Evolutionary conservation across 2,113 vertebrate species (phyloP).

Genomic region (Myodes glareolus): DNA sequence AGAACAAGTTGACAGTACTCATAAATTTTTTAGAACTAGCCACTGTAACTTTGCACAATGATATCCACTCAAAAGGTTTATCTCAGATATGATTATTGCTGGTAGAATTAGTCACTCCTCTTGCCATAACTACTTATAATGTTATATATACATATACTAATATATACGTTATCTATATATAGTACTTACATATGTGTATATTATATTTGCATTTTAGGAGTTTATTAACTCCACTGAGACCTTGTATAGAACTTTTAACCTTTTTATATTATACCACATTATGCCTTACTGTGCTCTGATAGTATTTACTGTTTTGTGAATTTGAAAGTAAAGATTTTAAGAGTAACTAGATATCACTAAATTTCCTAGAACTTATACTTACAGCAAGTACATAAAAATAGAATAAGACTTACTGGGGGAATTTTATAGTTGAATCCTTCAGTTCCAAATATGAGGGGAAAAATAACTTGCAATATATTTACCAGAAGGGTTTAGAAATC

Average conservation of each 20-base stretch:
- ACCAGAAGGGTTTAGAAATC: background rate
- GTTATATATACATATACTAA: too few species aligned
- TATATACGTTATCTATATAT: background rate
- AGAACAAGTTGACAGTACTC: slow-evolving; percentile 18
- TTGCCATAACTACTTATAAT: background rate
- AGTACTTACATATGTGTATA: background rate
- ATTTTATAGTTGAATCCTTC: background rate
- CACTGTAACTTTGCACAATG: background rate
- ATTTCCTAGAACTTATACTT: slow-evolving; percentile 43
- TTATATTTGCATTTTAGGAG: background rate
- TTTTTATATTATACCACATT: background rate
- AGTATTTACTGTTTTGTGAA: background rate
- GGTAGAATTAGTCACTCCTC: slow-evolving; percentile 6
- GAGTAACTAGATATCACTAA: slow-evolving; percentile 44
- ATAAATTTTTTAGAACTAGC: slow-evolving; percentile 12
- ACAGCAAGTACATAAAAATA: slow-evolving; percentile 35
- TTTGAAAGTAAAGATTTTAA: slow-evolving; percentile 46
- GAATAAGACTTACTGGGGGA: slow-evolving; percentile 24
- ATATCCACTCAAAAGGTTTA: background rate
- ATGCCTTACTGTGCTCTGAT: background rate
- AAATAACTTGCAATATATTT: background rate
- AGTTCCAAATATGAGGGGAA: background rate
- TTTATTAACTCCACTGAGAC: slow-evolving; percentile 1
- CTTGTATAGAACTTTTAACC: background rate
- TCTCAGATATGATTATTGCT: background rate